These are phyloP conservation scores for Pterostichus madidus DNA, from an alignment of 2,888 invertebrate genomes.

Conservation along the genomic window DNA sequence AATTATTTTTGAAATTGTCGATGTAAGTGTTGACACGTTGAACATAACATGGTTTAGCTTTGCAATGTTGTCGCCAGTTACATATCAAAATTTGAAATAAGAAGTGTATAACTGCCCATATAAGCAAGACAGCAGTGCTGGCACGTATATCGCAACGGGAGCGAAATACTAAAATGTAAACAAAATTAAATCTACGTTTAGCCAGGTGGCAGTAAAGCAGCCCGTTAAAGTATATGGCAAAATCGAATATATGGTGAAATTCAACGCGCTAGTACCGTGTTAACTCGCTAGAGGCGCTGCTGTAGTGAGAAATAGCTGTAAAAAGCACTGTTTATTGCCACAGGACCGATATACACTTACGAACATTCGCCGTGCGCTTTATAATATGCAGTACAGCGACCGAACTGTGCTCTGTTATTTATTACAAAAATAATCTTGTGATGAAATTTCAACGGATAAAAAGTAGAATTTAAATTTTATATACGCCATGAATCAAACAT, in stretches of 20 bases:
- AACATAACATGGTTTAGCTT: too few species aligned
- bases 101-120: constrained; percentile 27
- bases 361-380: not conserved
- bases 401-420: constrained; percentile 4
- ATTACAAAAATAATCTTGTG: constrained; percentile 17
- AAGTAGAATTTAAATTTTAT: too few species aligned
- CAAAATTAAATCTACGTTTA: constrained; percentile 67
- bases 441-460: not conserved
- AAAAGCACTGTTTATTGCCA: constrained; percentile 51
- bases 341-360: constrained; percentile 35
- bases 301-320: constrained; percentile 45
- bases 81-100: too few species aligned
- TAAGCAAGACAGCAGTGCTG: constrained; percentile 5
- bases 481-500: too few species aligned
- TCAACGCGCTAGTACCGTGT: constrained; percentile 41
- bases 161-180: constrained; percentile 67
- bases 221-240: constrained; percentile 66
- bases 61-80: too few species aligned
- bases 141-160: constrained; percentile 26
- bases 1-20: too few species aligned
- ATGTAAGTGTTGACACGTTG: too few species aligned
- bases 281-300: constrained; percentile 34
- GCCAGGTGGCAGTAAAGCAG: constrained; percentile 64
- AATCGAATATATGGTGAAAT: constrained; percentile 66
- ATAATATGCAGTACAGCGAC: not conserved